Evolutionary conservation across 64 coral and sea anemone species (phyloP).

Genomic region (Cladopsammia gracilis): DNA sequence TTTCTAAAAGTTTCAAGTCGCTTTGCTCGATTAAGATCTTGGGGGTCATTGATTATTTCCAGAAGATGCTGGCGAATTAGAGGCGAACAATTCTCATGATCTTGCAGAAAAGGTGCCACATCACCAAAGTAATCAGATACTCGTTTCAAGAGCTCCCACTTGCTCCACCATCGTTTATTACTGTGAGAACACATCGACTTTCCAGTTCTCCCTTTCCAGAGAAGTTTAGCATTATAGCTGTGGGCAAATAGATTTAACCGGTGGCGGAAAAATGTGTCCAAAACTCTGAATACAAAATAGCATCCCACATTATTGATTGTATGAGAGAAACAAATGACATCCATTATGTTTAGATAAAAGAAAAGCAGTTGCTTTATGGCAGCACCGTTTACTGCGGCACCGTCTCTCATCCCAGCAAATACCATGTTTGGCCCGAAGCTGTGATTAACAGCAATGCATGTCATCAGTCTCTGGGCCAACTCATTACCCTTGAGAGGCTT

Average conservation of each 20-base stretch:
- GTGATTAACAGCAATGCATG: conserved; percentile 29
- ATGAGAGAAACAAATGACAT: conserved; percentile 66
- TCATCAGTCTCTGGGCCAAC: neutral
- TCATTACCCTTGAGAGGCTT: too few species aligned
- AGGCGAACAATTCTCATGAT: conserved; percentile 54
- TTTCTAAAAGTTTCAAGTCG: too few species aligned
- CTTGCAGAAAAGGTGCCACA: conserved; percentile 68
- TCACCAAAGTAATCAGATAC: conserved; percentile 50
- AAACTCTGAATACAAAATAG: conserved; percentile 49
- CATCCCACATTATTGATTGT: conserved; percentile 43
- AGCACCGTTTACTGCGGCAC: conserved; percentile 71
- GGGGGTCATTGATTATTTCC: conserved; percentile 30
- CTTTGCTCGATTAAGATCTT: too few species aligned
- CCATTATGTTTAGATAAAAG: conserved; percentile 48
- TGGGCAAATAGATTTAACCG: conserved; percentile 51
- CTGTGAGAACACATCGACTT: conserved; percentile 54
- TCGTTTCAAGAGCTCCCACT: conserved; percentile 57
- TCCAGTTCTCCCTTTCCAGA: conserved; percentile 52
- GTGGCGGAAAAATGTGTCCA: conserved; percentile 57
- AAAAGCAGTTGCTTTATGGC: conserved; percentile 56
- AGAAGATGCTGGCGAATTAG: conserved; percentile 47
- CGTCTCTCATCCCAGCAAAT: conserved; percentile 69
- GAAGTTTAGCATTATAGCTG: conserved; percentile 43
- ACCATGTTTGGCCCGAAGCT: conserved; percentile 14
- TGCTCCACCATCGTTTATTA: conserved; percentile 74